Evolutionary conservation across 2,113 vertebrate species (phyloP).

Genomic region (Neodontobutis hainanensis): DNA sequence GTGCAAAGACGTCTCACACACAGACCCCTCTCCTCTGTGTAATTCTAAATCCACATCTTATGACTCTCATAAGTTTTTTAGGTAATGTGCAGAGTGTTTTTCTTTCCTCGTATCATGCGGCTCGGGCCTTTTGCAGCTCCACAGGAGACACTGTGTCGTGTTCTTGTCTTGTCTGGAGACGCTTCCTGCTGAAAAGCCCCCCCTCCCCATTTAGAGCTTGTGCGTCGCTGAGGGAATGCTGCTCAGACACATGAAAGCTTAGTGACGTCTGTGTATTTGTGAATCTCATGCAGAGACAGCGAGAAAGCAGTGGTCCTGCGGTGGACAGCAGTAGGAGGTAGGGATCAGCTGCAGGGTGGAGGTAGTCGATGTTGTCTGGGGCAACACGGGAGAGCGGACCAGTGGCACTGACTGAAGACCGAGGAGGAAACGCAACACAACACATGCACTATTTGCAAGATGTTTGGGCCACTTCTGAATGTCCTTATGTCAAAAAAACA

Average conservation of each 20-base stretch:
- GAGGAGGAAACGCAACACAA: not conserved
- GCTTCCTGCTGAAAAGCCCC: not conserved
- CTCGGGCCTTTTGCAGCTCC: slow-evolving; percentile 24
- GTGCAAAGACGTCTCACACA: not conserved
- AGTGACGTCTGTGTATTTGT: not conserved
- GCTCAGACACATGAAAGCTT: not conserved
- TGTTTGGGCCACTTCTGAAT: not conserved
- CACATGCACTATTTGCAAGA: not conserved
- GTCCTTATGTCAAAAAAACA: too few species aligned
- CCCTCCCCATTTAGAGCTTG: not conserved
- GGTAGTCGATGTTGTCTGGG: slow-evolving; percentile 4
- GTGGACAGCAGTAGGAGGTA: not conserved
- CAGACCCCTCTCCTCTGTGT: not conserved
- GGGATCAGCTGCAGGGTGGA: slow-evolving; percentile 3
- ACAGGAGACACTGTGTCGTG: slow-evolving; percentile 9
- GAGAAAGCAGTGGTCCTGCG: not conserved
- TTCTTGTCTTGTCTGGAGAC: slow-evolving; percentile 16
- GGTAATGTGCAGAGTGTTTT: not conserved
- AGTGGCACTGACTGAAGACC: not conserved
- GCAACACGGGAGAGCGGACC: not conserved
- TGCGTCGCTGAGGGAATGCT: slow-evolving; percentile 7
- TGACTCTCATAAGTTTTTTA: not conserved
- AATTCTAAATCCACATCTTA: not conserved
- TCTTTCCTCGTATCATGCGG: slow-evolving; percentile 3
- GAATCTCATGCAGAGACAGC: not conserved